phyloP scores from a whole-genome alignment of 1,140 invertebrate genomes.

The Neodiprion virginianus region DNA sequence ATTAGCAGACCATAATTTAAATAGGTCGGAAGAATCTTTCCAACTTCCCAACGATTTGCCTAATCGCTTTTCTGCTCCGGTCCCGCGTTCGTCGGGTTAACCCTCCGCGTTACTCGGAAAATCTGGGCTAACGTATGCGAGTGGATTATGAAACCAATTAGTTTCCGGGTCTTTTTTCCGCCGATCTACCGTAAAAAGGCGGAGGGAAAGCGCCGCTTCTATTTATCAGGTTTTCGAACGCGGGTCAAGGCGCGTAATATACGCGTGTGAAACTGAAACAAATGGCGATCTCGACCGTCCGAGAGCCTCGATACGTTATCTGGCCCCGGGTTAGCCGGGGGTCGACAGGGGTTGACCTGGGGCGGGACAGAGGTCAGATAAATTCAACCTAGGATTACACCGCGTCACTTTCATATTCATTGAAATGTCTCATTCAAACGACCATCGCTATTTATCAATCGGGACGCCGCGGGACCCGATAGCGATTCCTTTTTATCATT shows the following conservation, averaged over 20 bases:
- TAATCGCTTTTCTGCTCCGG: background rate
- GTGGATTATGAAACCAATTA: background rate
- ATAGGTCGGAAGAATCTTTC: background rate
- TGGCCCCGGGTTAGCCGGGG: conserved; percentile 10
- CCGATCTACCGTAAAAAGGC: background rate
- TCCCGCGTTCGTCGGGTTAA: background rate
- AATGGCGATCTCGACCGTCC: conserved; percentile 30
- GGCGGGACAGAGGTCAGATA: conserved; percentile 40
- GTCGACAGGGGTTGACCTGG: conserved; percentile 8
- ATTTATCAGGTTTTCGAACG: conserved; percentile 1
- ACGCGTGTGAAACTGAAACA: conserved; percentile 24
- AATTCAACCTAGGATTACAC: conserved; percentile 50
- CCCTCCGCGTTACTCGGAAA: background rate
- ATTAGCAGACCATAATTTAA: background rate
- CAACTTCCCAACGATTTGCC: background rate
- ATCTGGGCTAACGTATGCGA: conserved; percentile 4
- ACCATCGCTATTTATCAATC: conserved; percentile 44
- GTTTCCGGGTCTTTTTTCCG: conserved; percentile 5
- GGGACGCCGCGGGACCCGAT: background rate
- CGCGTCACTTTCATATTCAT: conserved; percentile 55
- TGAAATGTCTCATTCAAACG: conserved; percentile 48
- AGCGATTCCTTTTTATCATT: conserved; percentile 4
- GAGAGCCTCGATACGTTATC: conserved; percentile 49
- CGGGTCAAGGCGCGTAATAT: conserved; percentile 21
- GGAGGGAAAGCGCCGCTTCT: background rate